Evolutionary conservation across 2,888 invertebrate species (phyloP), one percentile per base, ranked within the genome.

Genomic region (Sarcophaga rosellei): DNA sequence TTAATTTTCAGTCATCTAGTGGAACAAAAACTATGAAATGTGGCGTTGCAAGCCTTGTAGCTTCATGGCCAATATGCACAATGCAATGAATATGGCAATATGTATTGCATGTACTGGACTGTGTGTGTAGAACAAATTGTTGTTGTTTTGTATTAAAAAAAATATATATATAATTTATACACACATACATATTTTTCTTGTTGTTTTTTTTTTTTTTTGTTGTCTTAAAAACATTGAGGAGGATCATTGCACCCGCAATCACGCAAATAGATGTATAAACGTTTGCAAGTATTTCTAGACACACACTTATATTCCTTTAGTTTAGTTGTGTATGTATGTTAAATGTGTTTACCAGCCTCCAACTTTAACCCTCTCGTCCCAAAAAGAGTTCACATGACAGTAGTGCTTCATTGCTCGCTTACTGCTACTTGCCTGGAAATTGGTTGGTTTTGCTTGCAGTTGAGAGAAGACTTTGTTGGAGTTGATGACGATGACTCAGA

Each of bases 401-500:
- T 35, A 35, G 35, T 35, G 35, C 35, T 82, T 25, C 59, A 76
- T 17, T 47, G 21, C 53, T 21, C 53, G 35, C 62, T 47, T 73
- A 66, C 66, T 44, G 17, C 44, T 62, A 23, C 35, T 45, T 3
- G 17, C 63, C 61, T 77, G 66, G 4, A 47, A 20, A 62, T 80
- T 72, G 23, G 23, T 20, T 80, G 78, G 47, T 47, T 21, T 75
- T 63, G 25, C 47, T 75, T 70, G 25, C 23, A 61, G 21, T 74
- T 25, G 47, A 8, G 8, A 35, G 35, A 35, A 35, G 10, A 35
- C 35, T 35, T 35, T 10, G 35, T 35, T 10, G 35, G 35, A 35
- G 35, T 35, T 61, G 70, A 63, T 68, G 73, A 79, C 63, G 79
- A 79, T 75, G 81, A 81, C 73, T 81, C 73, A 81, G 35, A 35